These are phyloP conservation scores for Pseudomugil tenellus DNA, from an alignment of 2,797 vertebrate genomes.

Conservation along the genomic window DNA sequence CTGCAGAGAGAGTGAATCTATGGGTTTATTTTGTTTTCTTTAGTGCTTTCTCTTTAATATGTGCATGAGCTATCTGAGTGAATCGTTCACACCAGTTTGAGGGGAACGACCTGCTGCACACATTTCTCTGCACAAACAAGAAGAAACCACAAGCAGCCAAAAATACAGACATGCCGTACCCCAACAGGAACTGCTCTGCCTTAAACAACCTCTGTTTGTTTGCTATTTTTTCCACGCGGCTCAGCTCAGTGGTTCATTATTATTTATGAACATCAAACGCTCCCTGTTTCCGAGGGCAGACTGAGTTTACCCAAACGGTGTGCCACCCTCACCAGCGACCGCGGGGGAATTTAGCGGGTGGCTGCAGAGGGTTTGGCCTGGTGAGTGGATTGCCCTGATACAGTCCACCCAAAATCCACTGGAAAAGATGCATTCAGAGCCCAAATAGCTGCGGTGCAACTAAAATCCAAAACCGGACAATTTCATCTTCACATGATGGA, in stretches of 20 bases:
- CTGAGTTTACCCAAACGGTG: conserved; percentile 64
- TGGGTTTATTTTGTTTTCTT: not conserved
- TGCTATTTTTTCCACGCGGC: conserved; percentile 76
- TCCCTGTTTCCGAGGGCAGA: conserved; percentile 67
- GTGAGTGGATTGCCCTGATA: conserved; percentile 48
- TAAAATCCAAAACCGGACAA: conserved; percentile 41
- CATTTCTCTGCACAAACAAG: conserved; percentile 50
- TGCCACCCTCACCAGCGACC: conserved; percentile 67
- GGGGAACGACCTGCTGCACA: conserved; percentile 3
- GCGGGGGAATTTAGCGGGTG: conserved; percentile 70
- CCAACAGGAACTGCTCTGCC: conserved; percentile 78
- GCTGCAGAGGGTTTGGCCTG: conserved; percentile 54
- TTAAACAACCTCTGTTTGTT: conserved; percentile 81
- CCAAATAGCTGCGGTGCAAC: conserved; percentile 77
- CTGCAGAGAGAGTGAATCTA: not conserved
- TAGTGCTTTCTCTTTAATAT: not conserved
- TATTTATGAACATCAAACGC: conserved; percentile 82
- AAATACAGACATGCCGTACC: conserved; percentile 63
- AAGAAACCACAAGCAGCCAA: conserved; percentile 66
- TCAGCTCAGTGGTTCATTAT: conserved; percentile 69
- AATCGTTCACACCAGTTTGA: conserved; percentile 5
- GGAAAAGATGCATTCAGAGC: conserved; percentile 62
- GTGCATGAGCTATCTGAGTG: conserved; percentile 8
- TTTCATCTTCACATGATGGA: conserved; percentile 52
- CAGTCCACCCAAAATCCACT: conserved; percentile 70